Evolutionary conservation across 2,888 invertebrate species (phyloP).

Genomic region (Lottia scabra): DNA sequence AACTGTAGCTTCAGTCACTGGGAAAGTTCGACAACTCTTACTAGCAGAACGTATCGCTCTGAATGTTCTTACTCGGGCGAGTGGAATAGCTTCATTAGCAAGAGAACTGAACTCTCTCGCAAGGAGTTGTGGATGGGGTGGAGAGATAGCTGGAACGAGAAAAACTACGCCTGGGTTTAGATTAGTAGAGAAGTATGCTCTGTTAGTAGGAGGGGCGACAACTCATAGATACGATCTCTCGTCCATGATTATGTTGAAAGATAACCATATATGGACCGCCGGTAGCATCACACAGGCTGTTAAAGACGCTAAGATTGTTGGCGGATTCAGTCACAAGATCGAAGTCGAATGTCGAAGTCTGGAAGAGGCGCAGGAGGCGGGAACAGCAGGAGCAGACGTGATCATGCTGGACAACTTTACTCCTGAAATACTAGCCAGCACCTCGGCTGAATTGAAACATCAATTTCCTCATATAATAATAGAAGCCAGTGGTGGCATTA

Average conservation of each 20-base stretch:
- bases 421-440: conserved; percentile 58
- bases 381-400: conserved; percentile 67
- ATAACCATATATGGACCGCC: conserved; percentile 70
- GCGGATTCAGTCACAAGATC: conserved; percentile 67
- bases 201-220: conserved; percentile 68
- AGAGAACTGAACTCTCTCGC: conserved; percentile 45
- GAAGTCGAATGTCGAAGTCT: conserved; percentile 70
- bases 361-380: conserved; percentile 69
- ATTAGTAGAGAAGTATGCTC: conserved; percentile 70
- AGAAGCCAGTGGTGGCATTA: conserved; percentile 70
- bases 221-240: conserved; percentile 70
- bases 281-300: conserved; percentile 68
- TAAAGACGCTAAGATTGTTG: conserved; percentile 59
- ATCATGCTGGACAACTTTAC: conserved; percentile 71
- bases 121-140: conserved; percentile 60
- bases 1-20: conserved; percentile 63
- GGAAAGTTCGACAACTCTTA: conserved; percentile 65
- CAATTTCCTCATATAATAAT: conserved; percentile 62
- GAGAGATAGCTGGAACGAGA: conserved; percentile 69
- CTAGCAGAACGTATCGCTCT: conserved; percentile 69
- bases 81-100: conserved; percentile 68
- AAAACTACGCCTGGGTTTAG: conserved; percentile 72
- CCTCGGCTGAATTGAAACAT: conserved; percentile 60
- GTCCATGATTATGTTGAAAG: conserved; percentile 71
- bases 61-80: conserved; percentile 68